Evolutionary conservation across 2,888 invertebrate species (phyloP).

Genomic region (Ophion ellenae): DNA sequence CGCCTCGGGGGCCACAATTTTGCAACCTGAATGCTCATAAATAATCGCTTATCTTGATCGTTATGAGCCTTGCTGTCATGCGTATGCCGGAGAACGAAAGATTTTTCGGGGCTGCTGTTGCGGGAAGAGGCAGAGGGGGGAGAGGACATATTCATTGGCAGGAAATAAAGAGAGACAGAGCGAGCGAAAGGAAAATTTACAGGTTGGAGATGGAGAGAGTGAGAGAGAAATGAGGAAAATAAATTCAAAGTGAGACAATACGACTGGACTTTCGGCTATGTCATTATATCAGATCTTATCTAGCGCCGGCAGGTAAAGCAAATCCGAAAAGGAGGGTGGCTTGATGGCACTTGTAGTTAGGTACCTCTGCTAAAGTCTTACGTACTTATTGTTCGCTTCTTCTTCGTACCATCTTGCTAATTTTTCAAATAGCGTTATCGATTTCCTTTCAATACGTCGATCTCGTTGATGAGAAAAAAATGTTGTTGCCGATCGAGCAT

Average conservation of each 20-base stretch:
- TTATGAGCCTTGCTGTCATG: neutral
- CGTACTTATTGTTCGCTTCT: conserved; percentile 1
- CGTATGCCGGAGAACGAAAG: neutral
- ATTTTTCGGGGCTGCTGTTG: neutral
- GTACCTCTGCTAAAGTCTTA: conserved; percentile 1
- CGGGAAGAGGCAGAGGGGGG: neutral
- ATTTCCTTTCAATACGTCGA: too few relatives aligned
- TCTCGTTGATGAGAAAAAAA: too few relatives aligned
- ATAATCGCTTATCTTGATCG: conserved; percentile 51
- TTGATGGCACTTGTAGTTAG: conserved; percentile 46
- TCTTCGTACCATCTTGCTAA: neutral
- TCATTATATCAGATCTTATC: conserved; percentile 10
- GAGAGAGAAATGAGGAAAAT: neutral
- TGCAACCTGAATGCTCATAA: conserved; percentile 49
- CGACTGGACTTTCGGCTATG: conserved; percentile 6
- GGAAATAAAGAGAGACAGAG: neutral
- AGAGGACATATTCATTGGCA: neutral
- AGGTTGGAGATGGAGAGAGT: neutral
- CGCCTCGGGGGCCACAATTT: conserved; percentile 23
- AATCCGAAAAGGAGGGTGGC: conserved; percentile 32
- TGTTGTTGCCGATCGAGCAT: too few relatives aligned
- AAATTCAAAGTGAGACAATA: neutral
- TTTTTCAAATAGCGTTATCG: neutral
- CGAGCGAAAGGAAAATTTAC: neutral
- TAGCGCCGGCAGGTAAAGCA: conserved; percentile 35